Conservation (phyloP, 2,888 invertebrate genomes). For the Gymnoscelis rufifasciata region DNA sequence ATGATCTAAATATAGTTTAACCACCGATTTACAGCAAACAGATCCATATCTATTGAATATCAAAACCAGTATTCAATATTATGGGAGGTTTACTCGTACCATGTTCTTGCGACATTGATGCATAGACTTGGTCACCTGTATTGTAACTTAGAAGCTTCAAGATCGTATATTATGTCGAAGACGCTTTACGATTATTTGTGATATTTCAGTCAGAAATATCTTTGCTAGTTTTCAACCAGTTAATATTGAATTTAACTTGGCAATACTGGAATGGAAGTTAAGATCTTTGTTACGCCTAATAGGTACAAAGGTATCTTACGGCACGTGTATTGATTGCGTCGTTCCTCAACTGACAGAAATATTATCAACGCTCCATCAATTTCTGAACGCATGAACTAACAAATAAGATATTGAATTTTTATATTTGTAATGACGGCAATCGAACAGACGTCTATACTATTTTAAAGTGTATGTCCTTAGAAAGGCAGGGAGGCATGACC, state of each 20-base stretch:
- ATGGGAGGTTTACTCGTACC: constrained; percentile 7
- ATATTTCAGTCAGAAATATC: too few relatives aligned
- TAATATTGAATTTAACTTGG: too few relatives aligned
- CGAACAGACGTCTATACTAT: neutral
- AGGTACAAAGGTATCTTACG: too few relatives aligned
- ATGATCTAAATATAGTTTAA: too few relatives aligned
- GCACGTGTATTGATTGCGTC: too few relatives aligned
- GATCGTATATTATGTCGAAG: constrained; percentile 19
- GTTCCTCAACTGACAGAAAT: too few relatives aligned
- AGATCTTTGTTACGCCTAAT: too few relatives aligned
- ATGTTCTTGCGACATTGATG: constrained; percentile 19
- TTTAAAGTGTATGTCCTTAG: constrained; percentile 3
- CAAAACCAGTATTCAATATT: constrained; percentile 1
- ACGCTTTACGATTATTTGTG: constrained; percentile 4
- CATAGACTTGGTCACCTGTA: constrained; percentile 11
- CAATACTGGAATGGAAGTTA: too few relatives aligned
- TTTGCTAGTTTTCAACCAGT: too few relatives aligned
- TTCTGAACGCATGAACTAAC: neutral
- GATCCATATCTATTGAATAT: neutral
- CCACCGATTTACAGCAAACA: too few relatives aligned
- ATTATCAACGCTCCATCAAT: neutral
- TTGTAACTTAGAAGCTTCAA: constrained; percentile 16
- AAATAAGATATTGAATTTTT: neutral
- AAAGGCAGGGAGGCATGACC: constrained; percentile 23
- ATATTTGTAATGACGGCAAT: too few relatives aligned